These are phyloP conservation scores for Micropterix aruncella DNA, from an alignment of 2,888 invertebrate genomes.

Conservation along the genomic window DNA sequence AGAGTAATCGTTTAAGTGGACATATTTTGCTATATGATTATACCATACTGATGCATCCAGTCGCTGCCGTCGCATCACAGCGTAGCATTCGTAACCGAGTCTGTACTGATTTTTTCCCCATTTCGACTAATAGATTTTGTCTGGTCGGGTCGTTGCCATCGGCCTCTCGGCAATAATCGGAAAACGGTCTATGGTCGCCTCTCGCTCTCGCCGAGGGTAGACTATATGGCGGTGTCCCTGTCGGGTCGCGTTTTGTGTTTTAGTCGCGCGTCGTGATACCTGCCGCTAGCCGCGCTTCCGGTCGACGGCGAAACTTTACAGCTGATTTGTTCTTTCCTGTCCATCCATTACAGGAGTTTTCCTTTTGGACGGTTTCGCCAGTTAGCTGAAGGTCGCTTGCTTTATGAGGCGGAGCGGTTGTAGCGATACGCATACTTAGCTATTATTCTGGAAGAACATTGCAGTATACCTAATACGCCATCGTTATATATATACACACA, in stretches of 20 bases:
- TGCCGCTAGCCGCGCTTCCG: constrained; percentile 2
- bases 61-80: too few species aligned
- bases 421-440: too few species aligned
- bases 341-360: not conserved
- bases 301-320: not conserved
- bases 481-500: too few species aligned
- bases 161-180: not conserved
- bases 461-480: too few species aligned
- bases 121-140: constrained; percentile 11
- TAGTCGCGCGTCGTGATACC: not conserved
- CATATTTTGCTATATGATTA: too few species aligned
- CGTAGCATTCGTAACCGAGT: too few species aligned
- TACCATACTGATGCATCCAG: too few species aligned
- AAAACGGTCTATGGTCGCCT: not conserved
- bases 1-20: too few species aligned
- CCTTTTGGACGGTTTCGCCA: too few species aligned
- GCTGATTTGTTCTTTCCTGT: not conserved
- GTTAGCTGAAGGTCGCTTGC: too few species aligned
- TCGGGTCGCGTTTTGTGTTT: not conserved
- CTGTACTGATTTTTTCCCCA: constrained; percentile 12
- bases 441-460: too few species aligned
- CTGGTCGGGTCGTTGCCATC: constrained; percentile 9
- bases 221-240: not conserved
- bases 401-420: too few species aligned
- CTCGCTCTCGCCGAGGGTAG: not conserved